Evolutionary conservation across 2,113 vertebrate genomes (phyloP).

Genomic region (Tragelaphus imberbis): DNA sequence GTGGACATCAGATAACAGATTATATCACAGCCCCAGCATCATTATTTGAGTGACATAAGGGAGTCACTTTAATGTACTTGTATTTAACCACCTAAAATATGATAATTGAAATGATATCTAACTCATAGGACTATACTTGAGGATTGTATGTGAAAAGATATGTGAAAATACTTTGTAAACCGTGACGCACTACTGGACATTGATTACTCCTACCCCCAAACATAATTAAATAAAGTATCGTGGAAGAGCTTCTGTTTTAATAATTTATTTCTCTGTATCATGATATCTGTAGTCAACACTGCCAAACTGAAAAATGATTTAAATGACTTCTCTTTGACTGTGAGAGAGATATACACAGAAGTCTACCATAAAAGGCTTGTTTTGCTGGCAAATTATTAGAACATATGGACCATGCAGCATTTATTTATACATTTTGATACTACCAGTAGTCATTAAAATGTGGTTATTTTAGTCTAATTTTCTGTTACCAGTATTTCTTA

Average conservation of each 20-base stretch:
- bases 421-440: slow-evolving; percentile 75
- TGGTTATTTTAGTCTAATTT: slow-evolving; percentile 45
- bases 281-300: background rate
- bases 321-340: slow-evolving; percentile 57
- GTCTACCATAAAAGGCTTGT: slow-evolving; percentile 67
- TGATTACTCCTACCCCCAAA: background rate
- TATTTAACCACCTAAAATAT: background rate
- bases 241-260: background rate
- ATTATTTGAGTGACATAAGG: background rate
- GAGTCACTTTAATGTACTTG: background rate
- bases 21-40: background rate
- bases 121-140: background rate
- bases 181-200: background rate
- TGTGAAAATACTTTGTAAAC: background rate
- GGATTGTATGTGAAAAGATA: background rate
- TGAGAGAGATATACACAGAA: slow-evolving; percentile 42
- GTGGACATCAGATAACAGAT: background rate
- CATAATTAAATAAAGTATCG: background rate
- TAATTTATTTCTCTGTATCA: background rate
- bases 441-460: slow-evolving; percentile 63
- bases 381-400: slow-evolving; percentile 74
- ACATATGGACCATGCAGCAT: slow-evolving; percentile 77
- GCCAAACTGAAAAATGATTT: slow-evolving; percentile 66
- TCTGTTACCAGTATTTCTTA: slow-evolving; percentile 62
- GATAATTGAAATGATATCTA: background rate